Evolutionary conservation across 2,888 invertebrate species (phyloP), one percentile per base, ranked within the genome.

Genomic region (Cerceris rybyensis): DNA sequence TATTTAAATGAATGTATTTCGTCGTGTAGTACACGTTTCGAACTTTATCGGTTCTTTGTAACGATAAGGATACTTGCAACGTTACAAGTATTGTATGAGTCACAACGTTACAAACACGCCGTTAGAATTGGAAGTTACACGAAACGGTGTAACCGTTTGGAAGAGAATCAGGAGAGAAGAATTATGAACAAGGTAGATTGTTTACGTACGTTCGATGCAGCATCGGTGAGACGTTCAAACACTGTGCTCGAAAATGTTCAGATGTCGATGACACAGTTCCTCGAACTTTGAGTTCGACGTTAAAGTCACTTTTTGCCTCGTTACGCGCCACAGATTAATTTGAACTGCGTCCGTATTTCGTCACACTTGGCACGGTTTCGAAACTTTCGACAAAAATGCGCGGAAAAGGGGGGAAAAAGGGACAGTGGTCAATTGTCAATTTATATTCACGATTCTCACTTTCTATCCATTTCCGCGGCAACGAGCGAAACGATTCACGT

Each of bases 321-420:
- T 16, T 14, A 0, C 41, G n/a, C 41, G 39, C 6, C 58, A 59
- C 60, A 46, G 43, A 46, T 43, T 17, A 43, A 17, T 16, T 43
- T 46, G 46, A 61, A 43, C 46, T 14, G 46, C 60, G 60, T 14
- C 60, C 60, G 60, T 61, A 11, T 46, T 46, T 43, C 72, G 69
- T 69, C 69, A 67, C 78, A 70, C 78, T 76, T 73, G 78, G 69
- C 78, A 78, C 78, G 67, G 52, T 65, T 71, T 70, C 46, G 54
- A 7, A 71, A 78, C 71, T 77, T 77, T 75, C 71, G 67, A 76
- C 71, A 71, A 77, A 71, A 77, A 7, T n/a, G 54, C 8, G 54
- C 46, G 46, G 9, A 11, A 61, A 77, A 68, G 61, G 77, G 70
- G 76, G 65, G 77, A 41, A 61, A 77, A 70, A 77, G 60, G 43